Evolutionary conservation across 30 jellyfish, hydroid and myxozoan species (phyloP).

Genomic region (Clytia hemisphaerica): DNA sequence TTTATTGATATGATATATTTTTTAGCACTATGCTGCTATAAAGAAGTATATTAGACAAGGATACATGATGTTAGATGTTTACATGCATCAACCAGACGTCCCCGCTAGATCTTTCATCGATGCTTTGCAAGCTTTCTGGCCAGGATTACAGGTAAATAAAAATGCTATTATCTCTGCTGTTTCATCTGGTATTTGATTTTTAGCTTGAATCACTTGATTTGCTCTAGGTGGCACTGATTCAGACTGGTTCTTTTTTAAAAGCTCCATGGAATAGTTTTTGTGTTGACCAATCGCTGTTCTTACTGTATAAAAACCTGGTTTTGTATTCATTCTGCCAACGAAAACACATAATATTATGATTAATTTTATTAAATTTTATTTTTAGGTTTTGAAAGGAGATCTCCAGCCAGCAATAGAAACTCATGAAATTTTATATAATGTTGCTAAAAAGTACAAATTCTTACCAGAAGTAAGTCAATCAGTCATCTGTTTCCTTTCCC

Average conservation of each 20-base stretch:
- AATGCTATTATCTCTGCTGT: no score
- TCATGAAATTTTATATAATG: constrained; percentile 83
- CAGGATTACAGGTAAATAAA: constrained; percentile 80
- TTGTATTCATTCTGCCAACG: not conserved
- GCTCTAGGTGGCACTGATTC: not conserved
- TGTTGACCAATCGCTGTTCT: no score
- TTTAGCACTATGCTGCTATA: constrained; percentile 89
- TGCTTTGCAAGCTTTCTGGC: constrained; percentile 97
- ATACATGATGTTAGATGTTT: constrained; percentile 78
- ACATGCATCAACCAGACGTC: constrained; percentile 85
- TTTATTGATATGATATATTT: not conserved
- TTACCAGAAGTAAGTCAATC: constrained; percentile 75
- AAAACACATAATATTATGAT: not conserved
- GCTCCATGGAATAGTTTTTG: no score
- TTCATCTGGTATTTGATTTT: not conserved
- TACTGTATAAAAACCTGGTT: not conserved
- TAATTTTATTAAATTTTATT: not conserved
- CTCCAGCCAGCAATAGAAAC: constrained; percentile 87
- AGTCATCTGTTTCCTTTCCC: no score
- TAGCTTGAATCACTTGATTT: not conserved
- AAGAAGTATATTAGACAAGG: constrained; percentile 76
- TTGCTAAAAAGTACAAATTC: constrained; percentile 74
- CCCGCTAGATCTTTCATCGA: constrained; percentile 76
- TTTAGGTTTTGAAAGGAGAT: constrained; percentile 87
- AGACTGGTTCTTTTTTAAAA: not conserved